Percentiles rank a stretch among this genome's conserved stretches.
phyloP scores from a whole-genome alignment of 2,888 invertebrate genomes.

The Aporophyla nigra region DNA sequence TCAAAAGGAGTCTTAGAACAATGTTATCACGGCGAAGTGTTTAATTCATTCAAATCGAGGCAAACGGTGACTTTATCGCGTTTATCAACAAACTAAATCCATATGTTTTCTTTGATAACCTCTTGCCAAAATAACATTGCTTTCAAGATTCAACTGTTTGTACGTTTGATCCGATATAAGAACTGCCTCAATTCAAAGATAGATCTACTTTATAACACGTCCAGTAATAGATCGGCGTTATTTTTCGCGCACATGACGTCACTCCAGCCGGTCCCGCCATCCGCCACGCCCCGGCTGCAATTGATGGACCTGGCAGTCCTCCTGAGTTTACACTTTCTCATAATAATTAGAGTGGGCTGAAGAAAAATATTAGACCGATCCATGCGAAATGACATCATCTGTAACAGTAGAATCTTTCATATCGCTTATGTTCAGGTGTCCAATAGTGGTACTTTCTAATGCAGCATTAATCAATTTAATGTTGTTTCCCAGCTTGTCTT shows the following conservation, averaged over 20 bases:
- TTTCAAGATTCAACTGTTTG: constrained; percentile 32
- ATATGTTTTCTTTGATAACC: constrained; percentile 47
- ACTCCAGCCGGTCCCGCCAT: constrained; percentile 32
- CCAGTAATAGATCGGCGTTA: constrained; percentile 59
- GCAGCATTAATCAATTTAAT: constrained; percentile 5
- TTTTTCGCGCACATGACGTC: constrained; percentile 63
- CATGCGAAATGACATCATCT: constrained; percentile 40
- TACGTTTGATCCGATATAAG: constrained; percentile 27
- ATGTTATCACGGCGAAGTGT: constrained; percentile 56
- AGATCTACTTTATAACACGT: constrained; percentile 40
- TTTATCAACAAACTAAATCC: constrained; percentile 57
- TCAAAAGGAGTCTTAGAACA: constrained; percentile 29
- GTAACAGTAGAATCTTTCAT: neutral
- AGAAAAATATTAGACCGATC: constrained; percentile 35
- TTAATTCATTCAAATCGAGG: constrained; percentile 57
- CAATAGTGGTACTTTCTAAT: constrained; percentile 27
- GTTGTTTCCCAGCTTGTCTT: neutral
- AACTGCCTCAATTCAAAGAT: constrained; percentile 37
- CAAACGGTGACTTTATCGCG: constrained; percentile 49
- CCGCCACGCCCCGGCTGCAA: constrained; percentile 58
- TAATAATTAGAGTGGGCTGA: constrained; percentile 52
- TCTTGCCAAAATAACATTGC: constrained; percentile 47
- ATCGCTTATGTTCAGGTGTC: constrained; percentile 3
- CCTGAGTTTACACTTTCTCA: constrained; percentile 55
- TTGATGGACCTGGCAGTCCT: constrained; percentile 48